Conservation (phyloP, 2,797 vertebrate genomes). For the Champsocephalus gunnari region DNA sequence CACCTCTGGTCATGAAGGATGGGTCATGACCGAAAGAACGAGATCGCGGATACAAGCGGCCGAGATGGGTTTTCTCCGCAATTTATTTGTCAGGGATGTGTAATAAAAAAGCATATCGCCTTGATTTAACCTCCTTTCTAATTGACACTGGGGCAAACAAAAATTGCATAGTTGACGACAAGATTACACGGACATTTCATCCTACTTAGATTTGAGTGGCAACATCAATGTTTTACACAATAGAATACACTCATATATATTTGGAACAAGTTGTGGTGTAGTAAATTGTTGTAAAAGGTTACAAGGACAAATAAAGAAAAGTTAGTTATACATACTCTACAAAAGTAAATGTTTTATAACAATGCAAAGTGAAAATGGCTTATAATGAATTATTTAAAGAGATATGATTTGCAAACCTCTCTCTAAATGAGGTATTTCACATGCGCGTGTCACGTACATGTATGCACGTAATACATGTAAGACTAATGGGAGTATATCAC, state of each 20-base stretch:
- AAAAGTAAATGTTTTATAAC: background rate
- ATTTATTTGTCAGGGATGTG: too few relatives aligned
- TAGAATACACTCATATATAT: background rate
- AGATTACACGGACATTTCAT: too few relatives aligned
- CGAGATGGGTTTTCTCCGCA: too few relatives aligned
- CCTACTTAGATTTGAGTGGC: too few relatives aligned
- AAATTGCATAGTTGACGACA: too few relatives aligned
- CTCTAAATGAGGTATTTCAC: conserved; percentile 6
- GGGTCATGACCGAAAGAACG: too few relatives aligned
- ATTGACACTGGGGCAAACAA: too few relatives aligned
- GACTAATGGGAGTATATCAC: conserved; percentile 26
- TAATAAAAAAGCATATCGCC: too few relatives aligned
- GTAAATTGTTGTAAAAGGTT: too few relatives aligned
- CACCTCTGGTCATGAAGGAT: too few relatives aligned
- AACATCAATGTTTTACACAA: background rate
- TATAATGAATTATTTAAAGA: background rate
- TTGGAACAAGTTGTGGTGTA: background rate
- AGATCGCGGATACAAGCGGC: too few relatives aligned
- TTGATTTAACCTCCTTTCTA: too few relatives aligned
- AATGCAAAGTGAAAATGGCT: background rate
- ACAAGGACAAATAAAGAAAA: background rate
- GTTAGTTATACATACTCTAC: background rate
- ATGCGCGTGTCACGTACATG: background rate
- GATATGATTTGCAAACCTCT: background rate
- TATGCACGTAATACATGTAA: conserved; percentile 10